Percentiles rank a stretch among this genome's conserved stretches.
phyloP scores from a whole-genome alignment of 2,797 vertebrate species.

The Clarias laeviceps region DNA sequence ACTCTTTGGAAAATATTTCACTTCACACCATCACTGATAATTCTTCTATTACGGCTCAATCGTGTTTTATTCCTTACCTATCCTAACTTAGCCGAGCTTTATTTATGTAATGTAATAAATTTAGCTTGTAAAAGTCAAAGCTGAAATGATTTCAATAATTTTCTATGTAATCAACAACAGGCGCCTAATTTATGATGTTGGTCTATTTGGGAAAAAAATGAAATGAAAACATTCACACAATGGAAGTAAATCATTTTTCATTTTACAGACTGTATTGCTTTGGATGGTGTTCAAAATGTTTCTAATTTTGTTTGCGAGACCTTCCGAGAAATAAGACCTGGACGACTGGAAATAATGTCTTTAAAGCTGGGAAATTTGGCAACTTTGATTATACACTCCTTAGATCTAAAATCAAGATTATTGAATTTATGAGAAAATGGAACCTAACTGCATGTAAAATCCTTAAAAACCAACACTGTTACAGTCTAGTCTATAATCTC shows the following conservation, averaged over 20 bases:
- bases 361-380: not conserved
- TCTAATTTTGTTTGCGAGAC: not conserved
- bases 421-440: not conserved
- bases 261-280: not conserved
- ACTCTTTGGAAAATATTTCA: no score
- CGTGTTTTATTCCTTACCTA: not conserved
- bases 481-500: slow-evolving; percentile 26
- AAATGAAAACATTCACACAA: not conserved
- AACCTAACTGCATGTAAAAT: slow-evolving; percentile 4
- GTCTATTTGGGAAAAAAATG: not conserved
- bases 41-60: not conserved
- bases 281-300: not conserved
- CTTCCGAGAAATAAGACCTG: not conserved
- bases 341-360: slow-evolving; percentile 2
- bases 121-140: not conserved
- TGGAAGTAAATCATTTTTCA: not conserved
- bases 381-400: slow-evolving; percentile 8
- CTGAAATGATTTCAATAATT: not conserved
- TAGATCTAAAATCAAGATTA: slow-evolving; percentile 1
- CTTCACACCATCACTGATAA: not conserved
- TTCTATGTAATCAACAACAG: not conserved
- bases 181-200: not conserved
- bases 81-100: not conserved
- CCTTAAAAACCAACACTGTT: not conserved
- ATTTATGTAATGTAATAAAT: not conserved